These are phyloP conservation scores for Muraenolepis orangiensis DNA, from an alignment of 2,797 vertebrate genomes.

Conservation along the genomic window DNA sequence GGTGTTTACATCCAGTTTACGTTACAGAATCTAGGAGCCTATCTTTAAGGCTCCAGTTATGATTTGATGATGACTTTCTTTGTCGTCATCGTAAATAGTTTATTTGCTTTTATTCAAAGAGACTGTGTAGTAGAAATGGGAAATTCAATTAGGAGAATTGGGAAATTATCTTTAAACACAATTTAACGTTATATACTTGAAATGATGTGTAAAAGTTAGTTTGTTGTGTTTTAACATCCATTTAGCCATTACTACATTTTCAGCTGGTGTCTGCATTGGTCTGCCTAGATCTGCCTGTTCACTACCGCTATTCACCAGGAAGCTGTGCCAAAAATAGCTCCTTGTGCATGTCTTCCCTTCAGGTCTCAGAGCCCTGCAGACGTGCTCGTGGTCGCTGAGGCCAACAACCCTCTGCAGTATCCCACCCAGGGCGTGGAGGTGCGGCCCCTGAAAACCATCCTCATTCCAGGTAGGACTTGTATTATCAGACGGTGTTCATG, in stretches of 20 bases:
- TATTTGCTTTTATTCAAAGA: no score
- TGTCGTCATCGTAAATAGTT: not conserved
- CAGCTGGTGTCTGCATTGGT: no score
- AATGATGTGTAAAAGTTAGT: no score
- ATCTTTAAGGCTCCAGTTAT: not conserved
- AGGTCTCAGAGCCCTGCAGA: slow-evolving; percentile 79
- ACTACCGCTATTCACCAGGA: no score
- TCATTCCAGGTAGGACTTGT: slow-evolving; percentile 79
- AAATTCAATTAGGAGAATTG: not conserved
- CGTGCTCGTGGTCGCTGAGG: slow-evolving; percentile 79
- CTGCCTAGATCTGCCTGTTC: no score
- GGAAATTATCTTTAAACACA: no score
- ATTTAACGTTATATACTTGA: not conserved
- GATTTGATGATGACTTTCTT: not conserved
- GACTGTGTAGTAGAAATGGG: no score
- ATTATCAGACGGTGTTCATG: not conserved
- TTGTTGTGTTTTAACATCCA: not conserved
- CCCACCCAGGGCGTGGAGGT: slow-evolving; percentile 87
- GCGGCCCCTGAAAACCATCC: slow-evolving; percentile 81
- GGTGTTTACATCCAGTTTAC: no score
- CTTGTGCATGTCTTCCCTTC: not conserved
- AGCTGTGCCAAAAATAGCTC: not conserved
- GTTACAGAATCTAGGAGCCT: no score
- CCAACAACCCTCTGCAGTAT: slow-evolving; percentile 88
- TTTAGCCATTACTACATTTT: not conserved